Percentiles rank a stretch among this genome's conserved stretches.
Conservation (phyloP, 2,888 invertebrate genomes). For the Nipponacmea schrenckii region DNA sequence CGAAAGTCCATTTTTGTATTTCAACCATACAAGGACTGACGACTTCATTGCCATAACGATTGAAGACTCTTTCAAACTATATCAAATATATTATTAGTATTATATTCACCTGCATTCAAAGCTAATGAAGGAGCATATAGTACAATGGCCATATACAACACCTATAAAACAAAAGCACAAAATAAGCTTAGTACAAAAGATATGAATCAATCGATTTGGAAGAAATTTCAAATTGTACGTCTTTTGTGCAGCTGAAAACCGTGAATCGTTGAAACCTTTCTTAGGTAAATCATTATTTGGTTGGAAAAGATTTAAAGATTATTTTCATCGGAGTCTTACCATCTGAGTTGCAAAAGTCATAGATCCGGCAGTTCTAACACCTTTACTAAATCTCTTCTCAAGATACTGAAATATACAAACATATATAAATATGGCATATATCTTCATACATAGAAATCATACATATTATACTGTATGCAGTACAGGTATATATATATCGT, state of each 20-base stretch:
- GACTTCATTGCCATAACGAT: too few species aligned
- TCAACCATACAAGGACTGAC: too few species aligned
- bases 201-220: too few species aligned
- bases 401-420: constrained; percentile 76
- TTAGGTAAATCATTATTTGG: too few species aligned
- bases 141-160: constrained; percentile 77
- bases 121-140: constrained; percentile 89
- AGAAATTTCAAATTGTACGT: too few species aligned
- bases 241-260: too few species aligned
- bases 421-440: not conserved
- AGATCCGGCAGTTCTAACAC: constrained; percentile 80
- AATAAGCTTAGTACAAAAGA: too few species aligned
- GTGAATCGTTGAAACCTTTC: too few species aligned
- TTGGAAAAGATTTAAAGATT: too few species aligned
- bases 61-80: not conserved
- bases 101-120: constrained; percentile 72
- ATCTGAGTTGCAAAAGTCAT: constrained; percentile 87
- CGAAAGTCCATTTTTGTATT: too few species aligned
- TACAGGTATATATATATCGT: too few species aligned
- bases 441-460: not conserved
- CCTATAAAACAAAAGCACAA: constrained; percentile 45
- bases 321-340: constrained; percentile 71
- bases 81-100: not conserved
- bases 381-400: constrained; percentile 81
- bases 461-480: constrained; percentile 68